Base-by-base conservation (phyloP, 1,140 invertebrate species). In the Tigriopus japonicus region DNA sequence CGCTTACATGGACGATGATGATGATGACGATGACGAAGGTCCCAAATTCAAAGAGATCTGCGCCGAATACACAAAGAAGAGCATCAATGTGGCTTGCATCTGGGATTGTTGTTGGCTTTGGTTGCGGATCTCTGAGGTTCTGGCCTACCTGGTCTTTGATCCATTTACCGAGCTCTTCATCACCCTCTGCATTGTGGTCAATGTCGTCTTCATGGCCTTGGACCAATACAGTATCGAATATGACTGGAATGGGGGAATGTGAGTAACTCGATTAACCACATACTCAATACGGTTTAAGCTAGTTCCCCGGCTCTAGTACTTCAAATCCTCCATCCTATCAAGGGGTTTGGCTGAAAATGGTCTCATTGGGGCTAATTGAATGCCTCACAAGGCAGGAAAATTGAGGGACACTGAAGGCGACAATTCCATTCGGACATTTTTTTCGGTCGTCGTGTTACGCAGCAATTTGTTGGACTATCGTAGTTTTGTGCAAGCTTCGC, bases 41-140 rank as follows among this genome's bases (percentile, higher is more conserved):
- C 59, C 43, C 6, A 61, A 61, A 52, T 54, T 53, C 24, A 61
- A 61, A 40, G 59, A 61, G 42, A 54, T 61, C 21, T 35, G 52
- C 12, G 52, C 49, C 40, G 59, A 61, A 14, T 53, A 40, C 59
- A 23, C 53, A 13, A 56, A 28, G 15, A 53, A 53, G 28, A 24
- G 13, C 10, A 19, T 41, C 13, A 87, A 94, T 74, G 80, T 91
- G 63, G 87, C 95, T 74, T 96, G 91, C 77, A 85, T 93, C 58
- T 98, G 92, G 92, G 87, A 96, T 74, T 94, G 91, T 76, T 93
- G 88, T 74, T 83, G 81, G 76, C 77, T 82, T 65, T 95, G 90
- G 87, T 76, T 91, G 62, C 84, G 83, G 70, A 80, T 95, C 69
- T 87, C 93, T 75, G 84, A 90, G 71, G 83, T 84, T 45, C 65